Conservation (phyloP, 2,888 invertebrate genomes). For the Lacanobia wlatinum region DNA sequence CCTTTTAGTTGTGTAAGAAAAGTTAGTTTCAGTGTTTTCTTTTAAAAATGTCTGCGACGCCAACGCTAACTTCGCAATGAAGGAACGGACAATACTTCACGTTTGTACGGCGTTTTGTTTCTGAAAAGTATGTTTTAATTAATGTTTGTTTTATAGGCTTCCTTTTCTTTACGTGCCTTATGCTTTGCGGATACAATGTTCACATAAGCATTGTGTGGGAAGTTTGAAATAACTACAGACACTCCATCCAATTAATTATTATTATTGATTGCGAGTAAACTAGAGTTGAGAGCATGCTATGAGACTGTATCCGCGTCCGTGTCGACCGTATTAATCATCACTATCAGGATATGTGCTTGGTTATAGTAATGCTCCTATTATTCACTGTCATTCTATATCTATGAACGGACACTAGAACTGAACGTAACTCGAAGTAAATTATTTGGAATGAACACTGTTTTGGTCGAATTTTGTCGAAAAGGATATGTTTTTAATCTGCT, state of each 20-base stretch:
- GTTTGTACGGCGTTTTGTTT: background rate
- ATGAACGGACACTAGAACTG: slow-evolving; percentile 12
- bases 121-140: background rate
- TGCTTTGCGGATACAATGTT: background rate
- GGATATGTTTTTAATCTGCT: background rate
- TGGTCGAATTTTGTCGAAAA: background rate
- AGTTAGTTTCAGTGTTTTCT: background rate
- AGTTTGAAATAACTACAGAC: slow-evolving; percentile 1
- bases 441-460: slow-evolving; percentile 20
- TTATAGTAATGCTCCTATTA: slow-evolving; percentile 49
- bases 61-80: background rate
- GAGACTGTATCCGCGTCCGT: slow-evolving; percentile 60
- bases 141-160: background rate
- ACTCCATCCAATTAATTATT: slow-evolving; percentile 1
- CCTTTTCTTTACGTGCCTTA: background rate
- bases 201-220: background rate
- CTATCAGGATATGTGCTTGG: slow-evolving; percentile 61
- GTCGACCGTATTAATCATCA: slow-evolving; percentile 60
- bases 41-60: background rate
- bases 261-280: slow-evolving; percentile 14
- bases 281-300: slow-evolving; percentile 7
- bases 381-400: slow-evolving; percentile 45
- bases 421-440: slow-evolving; percentile 16
- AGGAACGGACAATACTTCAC: background rate
- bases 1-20: background rate